These are phyloP conservation scores for Rhopilema esculentum DNA, from an alignment of 30 jellyfish, hydroid and myxozoan species.

Conservation along the genomic window DNA sequence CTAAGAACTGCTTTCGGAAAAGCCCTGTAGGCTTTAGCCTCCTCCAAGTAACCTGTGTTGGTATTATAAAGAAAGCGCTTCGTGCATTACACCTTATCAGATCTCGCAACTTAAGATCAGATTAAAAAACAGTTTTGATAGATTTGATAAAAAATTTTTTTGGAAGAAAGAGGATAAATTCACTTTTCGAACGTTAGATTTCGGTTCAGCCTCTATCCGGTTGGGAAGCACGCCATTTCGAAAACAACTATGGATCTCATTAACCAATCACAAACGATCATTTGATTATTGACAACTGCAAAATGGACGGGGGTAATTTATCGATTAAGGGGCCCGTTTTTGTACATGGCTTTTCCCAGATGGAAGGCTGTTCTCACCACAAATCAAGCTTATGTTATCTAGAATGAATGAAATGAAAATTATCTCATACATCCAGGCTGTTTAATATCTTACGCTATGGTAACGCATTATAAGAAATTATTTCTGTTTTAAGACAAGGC, in stretches of 20 bases:
- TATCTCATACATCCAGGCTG: too few species aligned
- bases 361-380: background rate
- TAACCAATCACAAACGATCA: conserved; percentile 60
- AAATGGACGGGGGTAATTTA: conserved; percentile 9
- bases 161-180: background rate
- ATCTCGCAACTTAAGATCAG: background rate
- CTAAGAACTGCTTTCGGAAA: too few species aligned
- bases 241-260: conserved; percentile 51
- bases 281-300: conserved; percentile 36
- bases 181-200: background rate
- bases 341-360: background rate
- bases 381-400: background rate
- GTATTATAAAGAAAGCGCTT: background rate
- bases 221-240: conserved; percentile 51
- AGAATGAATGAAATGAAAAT: background rate
- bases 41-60: background rate
- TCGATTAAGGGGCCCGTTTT: background rate
- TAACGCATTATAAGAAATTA: background rate
- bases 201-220: conserved; percentile 12
- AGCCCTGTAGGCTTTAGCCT: background rate
- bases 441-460: background rate
- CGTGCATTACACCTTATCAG: background rate
- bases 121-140: background rate
- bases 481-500: background rate
- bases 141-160: background rate